Evolutionary conservation across 2,113 vertebrate genomes (phyloP).

Genomic region (Gymnogyps californianus): DNA sequence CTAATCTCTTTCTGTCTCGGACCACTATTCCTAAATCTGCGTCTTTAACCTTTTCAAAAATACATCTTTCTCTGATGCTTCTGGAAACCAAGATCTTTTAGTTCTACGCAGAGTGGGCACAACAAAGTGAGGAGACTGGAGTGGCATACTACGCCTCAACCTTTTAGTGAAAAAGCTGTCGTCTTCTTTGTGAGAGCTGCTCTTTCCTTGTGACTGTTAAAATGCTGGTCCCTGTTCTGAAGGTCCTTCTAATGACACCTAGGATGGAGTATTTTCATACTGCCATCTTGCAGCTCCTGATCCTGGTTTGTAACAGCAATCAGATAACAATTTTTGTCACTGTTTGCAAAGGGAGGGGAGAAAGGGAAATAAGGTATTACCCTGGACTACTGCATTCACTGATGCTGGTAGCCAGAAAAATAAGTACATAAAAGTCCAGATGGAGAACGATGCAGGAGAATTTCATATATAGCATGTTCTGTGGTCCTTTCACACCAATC

Average conservation of each 20-base stretch:
- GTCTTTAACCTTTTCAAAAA: conserved; percentile 18
- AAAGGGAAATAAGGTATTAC: background rate
- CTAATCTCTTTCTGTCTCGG: background rate
- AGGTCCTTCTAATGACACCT: background rate
- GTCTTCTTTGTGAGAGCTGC: background rate
- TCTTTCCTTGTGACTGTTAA: background rate
- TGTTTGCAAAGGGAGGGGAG: background rate
- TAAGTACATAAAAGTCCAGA: background rate
- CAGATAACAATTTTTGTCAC: background rate
- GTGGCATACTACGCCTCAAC: background rate
- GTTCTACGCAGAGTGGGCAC: background rate
- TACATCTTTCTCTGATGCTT: background rate
- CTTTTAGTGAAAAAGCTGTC: background rate
- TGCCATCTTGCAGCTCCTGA: background rate
- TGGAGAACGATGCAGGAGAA: background rate
- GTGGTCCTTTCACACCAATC: background rate
- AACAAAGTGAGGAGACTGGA: background rate
- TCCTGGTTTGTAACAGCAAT: background rate
- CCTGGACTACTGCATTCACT: background rate
- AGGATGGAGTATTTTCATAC: background rate
- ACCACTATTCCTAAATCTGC: background rate
- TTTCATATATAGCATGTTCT: background rate
- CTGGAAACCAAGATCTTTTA: background rate
- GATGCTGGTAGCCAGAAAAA: background rate
- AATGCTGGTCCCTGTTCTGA: background rate